A percentile compares a stretch with the other conserved stretches of the same genome.
Evolutionary conservation across 2,797 vertebrate species (phyloP).

Genomic region (Rhynchotus rufescens): DNA sequence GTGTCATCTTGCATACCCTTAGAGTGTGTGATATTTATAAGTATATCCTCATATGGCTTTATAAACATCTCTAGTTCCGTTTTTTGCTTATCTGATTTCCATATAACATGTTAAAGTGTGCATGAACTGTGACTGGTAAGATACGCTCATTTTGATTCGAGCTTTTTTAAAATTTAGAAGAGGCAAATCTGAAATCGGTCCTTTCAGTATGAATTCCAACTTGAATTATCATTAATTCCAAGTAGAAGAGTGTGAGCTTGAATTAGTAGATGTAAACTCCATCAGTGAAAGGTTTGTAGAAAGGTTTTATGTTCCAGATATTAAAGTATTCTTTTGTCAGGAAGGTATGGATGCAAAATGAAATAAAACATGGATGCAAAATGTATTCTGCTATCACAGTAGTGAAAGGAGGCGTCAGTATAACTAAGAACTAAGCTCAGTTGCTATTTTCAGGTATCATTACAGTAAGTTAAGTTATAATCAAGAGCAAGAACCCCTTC

Average conservation of each 20-base stretch:
- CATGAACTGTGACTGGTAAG: slow-evolving; percentile 17
- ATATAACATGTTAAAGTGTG: slow-evolving; percentile 14
- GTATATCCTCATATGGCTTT: slow-evolving; percentile 25
- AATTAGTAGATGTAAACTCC: neutral
- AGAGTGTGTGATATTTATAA: slow-evolving; percentile 45
- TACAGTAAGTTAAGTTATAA: neutral
- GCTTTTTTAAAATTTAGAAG: slow-evolving; percentile 2
- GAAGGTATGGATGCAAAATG: neutral
- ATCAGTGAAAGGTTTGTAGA: neutral
- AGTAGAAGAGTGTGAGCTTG: neutral
- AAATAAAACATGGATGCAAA: neutral
- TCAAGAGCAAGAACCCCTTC: neutral
- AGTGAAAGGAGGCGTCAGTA: neutral
- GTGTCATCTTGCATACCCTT: slow-evolving; percentile 53
- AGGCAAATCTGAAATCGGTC: neutral
- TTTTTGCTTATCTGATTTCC: slow-evolving; percentile 39
- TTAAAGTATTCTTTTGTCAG: neutral
- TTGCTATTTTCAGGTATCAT: neutral
- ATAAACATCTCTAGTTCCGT: slow-evolving; percentile 16
- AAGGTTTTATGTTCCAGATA: slow-evolving; percentile 6
- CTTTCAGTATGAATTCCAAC: neutral
- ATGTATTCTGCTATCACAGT: neutral
- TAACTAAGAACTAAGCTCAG: neutral
- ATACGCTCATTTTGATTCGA: slow-evolving; percentile 13
- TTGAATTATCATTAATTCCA: neutral